Conservation (phyloP, 2,888 invertebrate genomes). For the Drosophila antonietae region DNA sequence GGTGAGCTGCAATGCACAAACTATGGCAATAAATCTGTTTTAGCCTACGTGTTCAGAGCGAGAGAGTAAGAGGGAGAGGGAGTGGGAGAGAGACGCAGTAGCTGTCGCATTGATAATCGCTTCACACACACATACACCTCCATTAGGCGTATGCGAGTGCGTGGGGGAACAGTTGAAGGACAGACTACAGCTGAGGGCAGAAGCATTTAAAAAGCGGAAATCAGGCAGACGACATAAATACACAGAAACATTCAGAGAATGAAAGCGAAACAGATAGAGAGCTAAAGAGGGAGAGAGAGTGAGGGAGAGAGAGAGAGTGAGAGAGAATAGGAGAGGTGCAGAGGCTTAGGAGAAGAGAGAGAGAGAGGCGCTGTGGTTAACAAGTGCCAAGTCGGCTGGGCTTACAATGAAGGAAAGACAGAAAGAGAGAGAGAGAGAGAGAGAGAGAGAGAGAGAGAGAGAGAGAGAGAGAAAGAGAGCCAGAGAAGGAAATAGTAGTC, state of each 20-base stretch:
- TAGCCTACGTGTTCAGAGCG: conserved; percentile 31
- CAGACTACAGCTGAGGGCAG: conserved; percentile 47
- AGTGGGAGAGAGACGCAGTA: conserved; percentile 4
- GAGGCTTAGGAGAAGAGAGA: not conserved
- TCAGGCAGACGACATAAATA: conserved; percentile 73
- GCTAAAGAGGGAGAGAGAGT: not conserved
- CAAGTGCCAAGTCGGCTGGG: conserved; percentile 38
- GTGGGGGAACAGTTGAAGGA: conserved; percentile 42
- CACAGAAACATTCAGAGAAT: conserved; percentile 36
- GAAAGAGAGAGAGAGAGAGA: conserved; percentile 9
- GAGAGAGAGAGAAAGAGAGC: conserved; percentile 7
- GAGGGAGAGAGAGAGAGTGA: not conserved
- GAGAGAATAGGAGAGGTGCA: not conserved
- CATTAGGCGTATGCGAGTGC: conserved; percentile 14
- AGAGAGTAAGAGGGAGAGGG: too few species aligned
- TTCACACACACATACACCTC: conserved; percentile 11
- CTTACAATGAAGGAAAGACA: conserved; percentile 3
- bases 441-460: not conserved
- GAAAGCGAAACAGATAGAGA: conserved; percentile 10
- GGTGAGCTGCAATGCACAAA: conserved; percentile 58
- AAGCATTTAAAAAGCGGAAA: conserved; percentile 79
- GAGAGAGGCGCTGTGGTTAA: conserved; percentile 14
- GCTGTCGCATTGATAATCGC: conserved; percentile 46
- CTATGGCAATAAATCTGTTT: conserved; percentile 66
- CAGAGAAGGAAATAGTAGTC: not conserved